phyloP scores from a whole-genome alignment of 2,888 invertebrate species.

The Cryptocephalus primarius region DNA sequence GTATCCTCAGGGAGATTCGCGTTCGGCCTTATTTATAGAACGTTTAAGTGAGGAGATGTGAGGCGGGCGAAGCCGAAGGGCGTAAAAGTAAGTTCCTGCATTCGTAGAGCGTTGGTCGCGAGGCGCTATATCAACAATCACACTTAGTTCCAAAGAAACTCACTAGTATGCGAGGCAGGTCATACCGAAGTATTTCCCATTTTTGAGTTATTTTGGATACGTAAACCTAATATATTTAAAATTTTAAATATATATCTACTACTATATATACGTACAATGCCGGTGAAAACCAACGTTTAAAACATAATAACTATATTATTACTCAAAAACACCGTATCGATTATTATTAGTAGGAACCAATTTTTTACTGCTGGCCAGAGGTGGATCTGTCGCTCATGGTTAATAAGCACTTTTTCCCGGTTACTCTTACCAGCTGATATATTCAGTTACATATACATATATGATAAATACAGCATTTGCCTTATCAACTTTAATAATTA shows the following conservation, averaged over 20 bases:
- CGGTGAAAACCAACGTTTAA: conserved; percentile 37
- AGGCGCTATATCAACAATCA: conserved; percentile 50
- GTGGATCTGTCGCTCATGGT: conserved; percentile 8
- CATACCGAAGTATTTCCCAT: conserved; percentile 41
- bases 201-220: conserved; percentile 44
- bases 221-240: conserved; percentile 41
- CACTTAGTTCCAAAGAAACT: conserved; percentile 68
- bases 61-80: background rate
- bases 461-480: conserved; percentile 39
- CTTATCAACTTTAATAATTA: conserved; percentile 39
- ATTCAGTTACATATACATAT: conserved; percentile 37
- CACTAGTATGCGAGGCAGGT: conserved; percentile 66
- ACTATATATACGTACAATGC: conserved; percentile 41
- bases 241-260: conserved; percentile 40
- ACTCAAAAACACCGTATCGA: conserved; percentile 40
- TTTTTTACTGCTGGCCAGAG: conserved; percentile 32
- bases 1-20: too few relatives aligned
- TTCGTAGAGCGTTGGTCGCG: conserved; percentile 9
- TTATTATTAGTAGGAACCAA: conserved; percentile 43
- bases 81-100: background rate
- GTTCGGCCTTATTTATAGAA: too few relatives aligned
- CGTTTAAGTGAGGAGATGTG: background rate
- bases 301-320: conserved; percentile 40
- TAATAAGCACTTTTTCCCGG: conserved; percentile 8
- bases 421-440: conserved; percentile 36